Percentiles rank a stretch among this genome's conserved stretches.
Conservation (phyloP, 2,797 vertebrate genomes). For the Petrocephalus sullivani region DNA sequence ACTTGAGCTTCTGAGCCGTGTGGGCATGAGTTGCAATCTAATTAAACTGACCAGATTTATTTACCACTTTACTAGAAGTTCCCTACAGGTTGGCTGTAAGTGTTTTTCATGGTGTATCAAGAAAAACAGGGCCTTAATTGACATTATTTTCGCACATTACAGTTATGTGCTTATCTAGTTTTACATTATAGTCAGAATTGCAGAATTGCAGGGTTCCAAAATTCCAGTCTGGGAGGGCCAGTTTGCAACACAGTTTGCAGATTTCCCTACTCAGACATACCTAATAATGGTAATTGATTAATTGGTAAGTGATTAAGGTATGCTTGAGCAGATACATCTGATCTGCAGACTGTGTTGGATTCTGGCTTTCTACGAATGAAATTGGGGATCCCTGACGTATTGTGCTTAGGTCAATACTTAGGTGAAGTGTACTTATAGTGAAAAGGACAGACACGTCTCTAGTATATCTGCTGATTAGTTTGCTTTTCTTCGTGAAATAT, state of each 20-base stretch:
- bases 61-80: neutral
- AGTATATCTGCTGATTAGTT: neutral
- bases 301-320: neutral
- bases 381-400: neutral
- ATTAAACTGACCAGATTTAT: neutral
- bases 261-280: neutral
- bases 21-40: neutral
- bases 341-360: neutral
- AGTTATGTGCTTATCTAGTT: neutral
- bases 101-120: neutral
- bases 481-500: neutral
- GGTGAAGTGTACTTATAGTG: neutral
- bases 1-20: neutral
- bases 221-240: neutral
- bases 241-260: neutral
- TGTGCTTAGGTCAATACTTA: neutral
- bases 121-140: neutral
- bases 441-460: neutral
- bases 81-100: neutral
- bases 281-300: neutral
- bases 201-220: neutral
- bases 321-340: neutral
- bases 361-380: neutral
- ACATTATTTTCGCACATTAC: neutral
- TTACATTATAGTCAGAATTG: neutral